Conservation (phyloP, 2,888 invertebrate genomes). For the Omphaloscelis lunosa region DNA sequence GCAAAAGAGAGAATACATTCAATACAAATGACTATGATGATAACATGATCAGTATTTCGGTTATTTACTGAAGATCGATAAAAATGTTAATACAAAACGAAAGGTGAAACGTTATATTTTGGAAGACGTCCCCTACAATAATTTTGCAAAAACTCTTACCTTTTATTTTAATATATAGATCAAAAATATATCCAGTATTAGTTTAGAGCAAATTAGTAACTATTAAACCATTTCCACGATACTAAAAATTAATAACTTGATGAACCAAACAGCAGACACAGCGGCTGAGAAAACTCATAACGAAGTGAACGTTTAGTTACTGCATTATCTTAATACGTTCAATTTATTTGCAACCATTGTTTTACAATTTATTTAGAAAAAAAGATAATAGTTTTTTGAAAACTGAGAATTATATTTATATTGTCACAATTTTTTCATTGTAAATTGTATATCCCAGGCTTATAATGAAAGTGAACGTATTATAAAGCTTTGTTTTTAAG, state of each 20-base stretch:
- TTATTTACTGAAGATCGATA: slow-evolving; percentile 67
- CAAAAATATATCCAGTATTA: slow-evolving; percentile 48
- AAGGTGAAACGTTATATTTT: slow-evolving; percentile 45
- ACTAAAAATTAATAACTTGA: slow-evolving; percentile 67
- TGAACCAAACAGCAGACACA: slow-evolving; percentile 84
- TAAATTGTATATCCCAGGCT: background rate
- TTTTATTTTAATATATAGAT: slow-evolving; percentile 32
- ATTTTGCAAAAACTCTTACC: slow-evolving; percentile 52
- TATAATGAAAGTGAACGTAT: background rate
- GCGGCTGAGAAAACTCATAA: slow-evolving; percentile 87
- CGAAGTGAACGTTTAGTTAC: slow-evolving; percentile 80
- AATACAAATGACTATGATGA: slow-evolving; percentile 49
- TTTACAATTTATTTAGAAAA: background rate
- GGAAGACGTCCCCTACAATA: slow-evolving; percentile 34
- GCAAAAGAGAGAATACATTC: slow-evolving; percentile 69
- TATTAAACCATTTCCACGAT: slow-evolving; percentile 70
- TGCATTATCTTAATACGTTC: slow-evolving; percentile 38
- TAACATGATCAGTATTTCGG: slow-evolving; percentile 52
- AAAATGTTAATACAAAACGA: slow-evolving; percentile 58
- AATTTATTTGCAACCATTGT: slow-evolving; percentile 1
- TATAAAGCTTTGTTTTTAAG: background rate
- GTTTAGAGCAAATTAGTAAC: slow-evolving; percentile 62
- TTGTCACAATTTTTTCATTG: too few relatives aligned
- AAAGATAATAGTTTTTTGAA: background rate
- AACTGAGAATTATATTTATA: background rate